Percentiles rank a stretch among this genome's conserved stretches.
phyloP scores from a whole-genome alignment of 53 echinoderm and acorn worm species.

The Glandiceps talaboti region DNA sequence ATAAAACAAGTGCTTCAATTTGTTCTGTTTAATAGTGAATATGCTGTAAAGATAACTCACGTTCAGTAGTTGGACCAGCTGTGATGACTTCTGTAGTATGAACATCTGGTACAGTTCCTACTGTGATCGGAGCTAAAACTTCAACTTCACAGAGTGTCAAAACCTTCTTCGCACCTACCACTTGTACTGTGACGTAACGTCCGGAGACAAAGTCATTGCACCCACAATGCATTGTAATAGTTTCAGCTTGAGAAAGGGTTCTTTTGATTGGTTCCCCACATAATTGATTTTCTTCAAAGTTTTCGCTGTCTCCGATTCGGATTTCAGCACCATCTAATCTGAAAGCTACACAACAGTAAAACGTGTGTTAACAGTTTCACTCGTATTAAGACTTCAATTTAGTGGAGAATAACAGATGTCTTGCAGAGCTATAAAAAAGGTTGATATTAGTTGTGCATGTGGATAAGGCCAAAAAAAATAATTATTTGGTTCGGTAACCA shows the following conservation, averaged over 20 bases:
- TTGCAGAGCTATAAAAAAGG: too few species aligned
- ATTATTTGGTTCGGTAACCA: too few species aligned
- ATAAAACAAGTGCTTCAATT: too few species aligned
- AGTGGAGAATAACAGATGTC: too few species aligned
- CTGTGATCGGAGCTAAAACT: not conserved
- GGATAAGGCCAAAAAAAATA: too few species aligned
- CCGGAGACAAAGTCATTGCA: not conserved
- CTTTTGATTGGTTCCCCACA: not conserved
- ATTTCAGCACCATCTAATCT: not conserved
- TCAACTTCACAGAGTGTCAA: not conserved
- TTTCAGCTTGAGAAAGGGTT: not conserved
- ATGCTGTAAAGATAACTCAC: not conserved
- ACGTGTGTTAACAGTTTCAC: too few species aligned
- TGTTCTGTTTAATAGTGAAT: too few species aligned
- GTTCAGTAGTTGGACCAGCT: not conserved
- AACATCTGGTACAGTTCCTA: not conserved
- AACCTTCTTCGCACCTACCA: not conserved
- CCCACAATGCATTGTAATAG: not conserved
- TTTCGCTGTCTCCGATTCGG: not conserved
- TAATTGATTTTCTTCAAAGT: not conserved
- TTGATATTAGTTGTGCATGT: too few species aligned
- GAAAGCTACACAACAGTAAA: not conserved
- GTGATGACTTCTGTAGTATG: not conserved
- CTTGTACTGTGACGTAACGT: not conserved
- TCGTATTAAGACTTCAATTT: too few species aligned